Conservation (phyloP, 2,113 vertebrate species). For the Oreocharis arfaki region DNA sequence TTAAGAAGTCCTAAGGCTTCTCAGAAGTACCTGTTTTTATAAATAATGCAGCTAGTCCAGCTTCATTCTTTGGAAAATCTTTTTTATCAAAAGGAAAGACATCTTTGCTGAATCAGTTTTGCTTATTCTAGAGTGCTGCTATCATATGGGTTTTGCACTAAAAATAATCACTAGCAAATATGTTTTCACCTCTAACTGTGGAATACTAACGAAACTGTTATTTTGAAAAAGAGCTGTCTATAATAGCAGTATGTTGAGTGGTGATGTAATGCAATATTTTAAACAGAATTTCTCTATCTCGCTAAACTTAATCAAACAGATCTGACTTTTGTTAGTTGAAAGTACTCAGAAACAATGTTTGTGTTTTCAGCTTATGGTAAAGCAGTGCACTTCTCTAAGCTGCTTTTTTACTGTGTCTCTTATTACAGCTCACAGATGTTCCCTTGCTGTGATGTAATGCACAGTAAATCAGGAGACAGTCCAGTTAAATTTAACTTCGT, state of each 20-base stretch:
- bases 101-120: background rate
- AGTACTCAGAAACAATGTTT: background rate
- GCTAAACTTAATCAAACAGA: background rate
- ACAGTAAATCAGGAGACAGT: background rate
- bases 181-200: background rate
- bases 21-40: background rate
- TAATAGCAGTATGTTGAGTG: background rate
- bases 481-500: background rate
- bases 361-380: background rate
- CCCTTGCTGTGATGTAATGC: background rate
- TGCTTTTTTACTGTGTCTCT: background rate
- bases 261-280: background rate
- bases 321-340: background rate
- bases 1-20: background rate
- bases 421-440: constrained; percentile 34
- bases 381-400: background rate
- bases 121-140: background rate
- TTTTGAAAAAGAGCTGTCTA: background rate
- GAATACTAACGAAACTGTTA: background rate
- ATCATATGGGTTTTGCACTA: background rate
- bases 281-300: background rate
- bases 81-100: background rate
- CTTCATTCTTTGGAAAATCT: background rate
- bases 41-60: background rate
- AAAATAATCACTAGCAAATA: constrained; percentile 1